Evolutionary conservation across 2,113 vertebrate genomes (phyloP), one percentile per base, ranked within the genome.

Genomic region (Pygoscelis antarcticus): DNA sequence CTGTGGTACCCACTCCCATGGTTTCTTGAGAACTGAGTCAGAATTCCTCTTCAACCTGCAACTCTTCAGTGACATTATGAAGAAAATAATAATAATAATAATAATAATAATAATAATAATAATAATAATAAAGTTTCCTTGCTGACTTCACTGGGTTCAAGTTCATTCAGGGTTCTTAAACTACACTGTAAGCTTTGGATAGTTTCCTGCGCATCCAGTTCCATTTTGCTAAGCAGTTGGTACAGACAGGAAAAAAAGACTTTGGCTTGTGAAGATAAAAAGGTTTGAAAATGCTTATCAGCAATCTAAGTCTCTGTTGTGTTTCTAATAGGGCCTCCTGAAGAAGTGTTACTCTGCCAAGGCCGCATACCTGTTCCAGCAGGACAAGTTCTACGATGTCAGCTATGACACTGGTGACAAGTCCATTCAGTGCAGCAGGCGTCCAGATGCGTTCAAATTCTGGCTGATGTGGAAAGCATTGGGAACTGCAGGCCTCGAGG

Each of bases 391-490:
- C 98, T 99, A 99, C 3, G 98, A 99, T 4, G 97, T 99, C 89
- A 98, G 97, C 97, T 99, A 98, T 0, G 98, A 99, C 97, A 99
- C 98, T 0, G 99, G 98, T 20, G 99, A 99, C 98, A 99, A 99
- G 82, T 99, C 98, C 13, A 98, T 99, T 70, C 99, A 99, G 61
- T 99, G 99, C 92, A 99, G 99, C 97, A 97, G 99, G 60, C 98
- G 98, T 71, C 98, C 98, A 0, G 99, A 99, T 16, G 98, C 99
- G 0, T 99, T 99, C 97, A 99, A 99, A 29, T 98, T 99, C 98
- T 99, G 99, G 98, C 98, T 99, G 95, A 98, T 98, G 92, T 99
- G 99, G 99, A 99, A 99, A 89, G 99, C 99, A 4, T 9, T 99
- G 95, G 99, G 99, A 75, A 98, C 98, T 17, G 78, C 42, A 8